A percentile compares a stretch with the other conserved stretches of the same genome.
phyloP scores from a whole-genome alignment of 2,888 invertebrate genomes.

The Anoncus sp. region DNA sequence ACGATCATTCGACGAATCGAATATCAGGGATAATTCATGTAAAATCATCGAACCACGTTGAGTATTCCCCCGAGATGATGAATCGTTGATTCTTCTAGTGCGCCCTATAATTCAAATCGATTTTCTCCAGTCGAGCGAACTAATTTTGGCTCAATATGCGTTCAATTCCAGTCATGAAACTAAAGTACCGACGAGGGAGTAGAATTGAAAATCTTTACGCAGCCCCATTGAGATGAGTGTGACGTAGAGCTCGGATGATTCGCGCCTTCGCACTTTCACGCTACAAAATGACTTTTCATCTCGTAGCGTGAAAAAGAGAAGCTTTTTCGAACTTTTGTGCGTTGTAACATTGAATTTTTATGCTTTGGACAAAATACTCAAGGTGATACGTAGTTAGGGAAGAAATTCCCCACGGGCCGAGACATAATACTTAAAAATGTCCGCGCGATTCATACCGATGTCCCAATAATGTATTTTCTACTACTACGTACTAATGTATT shows the following conservation, averaged over 20 bases:
- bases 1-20: too few species aligned
- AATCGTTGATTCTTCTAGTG: slow-evolving; percentile 6
- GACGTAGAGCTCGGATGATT: too few species aligned
- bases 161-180: slow-evolving; percentile 5
- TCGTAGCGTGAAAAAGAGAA: neutral
- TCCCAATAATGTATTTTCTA: too few species aligned
- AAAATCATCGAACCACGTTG: slow-evolving; percentile 15
- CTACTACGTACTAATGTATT: too few species aligned
- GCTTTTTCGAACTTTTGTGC: slow-evolving; percentile 1
- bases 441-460: too few species aligned
- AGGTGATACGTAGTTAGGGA: too few species aligned
- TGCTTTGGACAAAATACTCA: too few species aligned
- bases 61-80: slow-evolving; percentile 22
- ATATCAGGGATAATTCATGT: neutral
- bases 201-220: neutral
- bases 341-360: slow-evolving; percentile 31
- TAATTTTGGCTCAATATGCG: slow-evolving; percentile 25
- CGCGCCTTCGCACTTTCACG: too few species aligned
- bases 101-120: slow-evolving; percentile 13
- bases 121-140: slow-evolving; percentile 26
- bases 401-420: too few species aligned
- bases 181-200: neutral
- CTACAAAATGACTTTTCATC: too few species aligned
- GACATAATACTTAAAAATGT: too few species aligned
- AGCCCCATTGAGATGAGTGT: too few species aligned